Evolutionary conservation across 2,888 invertebrate species (phyloP), one percentile per base, ranked within the genome.

Genomic region (Apodemia zela): DNA sequence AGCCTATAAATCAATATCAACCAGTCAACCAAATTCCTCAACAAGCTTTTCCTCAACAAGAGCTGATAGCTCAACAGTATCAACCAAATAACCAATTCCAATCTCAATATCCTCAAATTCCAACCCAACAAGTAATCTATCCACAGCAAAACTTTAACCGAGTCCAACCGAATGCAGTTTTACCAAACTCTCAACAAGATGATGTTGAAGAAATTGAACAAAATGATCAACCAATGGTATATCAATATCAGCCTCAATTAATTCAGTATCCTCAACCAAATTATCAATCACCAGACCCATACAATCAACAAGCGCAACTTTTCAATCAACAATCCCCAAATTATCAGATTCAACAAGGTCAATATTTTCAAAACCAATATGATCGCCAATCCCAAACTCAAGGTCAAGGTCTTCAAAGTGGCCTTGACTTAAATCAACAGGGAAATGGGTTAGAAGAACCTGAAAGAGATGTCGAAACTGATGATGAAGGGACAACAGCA

Each of bases 381-480:
- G 66, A 69, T 58, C 64, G 67, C 3, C 70, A 60, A 25, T 69
- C 72, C 51, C 68, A 66, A 17, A 68, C 69, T 54, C 74, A 73
- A 65, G 72, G 73, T 7, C 73, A 73, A 63, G 72, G 67, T 6
- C 71, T 75, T 33, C 90, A 90, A 66, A 89, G 88, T 65, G 90
- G 89, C 13, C 61, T 89, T 8, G 84, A 90, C 66, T 72, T 79
- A 7, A 82, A 89, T 68, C 87, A 85, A 67, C 80, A 86, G 72
- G 88, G 84, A 0, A 89, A 91, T 68, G 83, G 78, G 15, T 72
- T 90, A 7, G 87, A 87, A 61, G 78, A 81, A 25, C 74, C 78
- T 38, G 80, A 81, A 7, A 67, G 73, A 3, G 77, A 80, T 54
- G 77, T 77, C 51, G 75, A 69, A 47, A 65, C 69, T 13, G 66